Percentiles rank a stretch among this genome's conserved stretches.
Evolutionary conservation across 2,113 vertebrate genomes (phyloP).

Genomic region (Passer montanus): DNA sequence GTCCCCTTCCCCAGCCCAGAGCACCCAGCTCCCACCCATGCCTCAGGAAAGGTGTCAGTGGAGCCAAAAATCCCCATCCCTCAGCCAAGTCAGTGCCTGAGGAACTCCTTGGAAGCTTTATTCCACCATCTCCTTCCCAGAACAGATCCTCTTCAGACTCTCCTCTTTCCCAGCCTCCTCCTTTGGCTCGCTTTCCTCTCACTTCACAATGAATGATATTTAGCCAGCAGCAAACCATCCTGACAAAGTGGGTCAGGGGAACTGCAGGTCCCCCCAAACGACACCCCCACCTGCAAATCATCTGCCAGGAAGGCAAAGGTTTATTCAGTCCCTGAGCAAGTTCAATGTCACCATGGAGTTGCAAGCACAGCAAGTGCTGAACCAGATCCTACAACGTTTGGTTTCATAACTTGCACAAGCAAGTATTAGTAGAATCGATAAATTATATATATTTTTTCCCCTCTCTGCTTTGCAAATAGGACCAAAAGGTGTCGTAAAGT

Average conservation of each 20-base stretch:
- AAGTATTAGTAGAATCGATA: not conserved
- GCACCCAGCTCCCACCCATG: not conserved
- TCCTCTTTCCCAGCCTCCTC: not conserved
- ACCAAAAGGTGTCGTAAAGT: conserved; percentile 46
- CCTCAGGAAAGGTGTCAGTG: accelerated
- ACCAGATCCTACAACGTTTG: not conserved
- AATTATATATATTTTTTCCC: not conserved
- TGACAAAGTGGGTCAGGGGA: conserved; percentile 42
- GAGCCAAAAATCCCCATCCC: not conserved
- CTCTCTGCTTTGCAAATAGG: conserved; percentile 32
- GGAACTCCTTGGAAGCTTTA: not conserved
- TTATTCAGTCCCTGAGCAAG: conserved; percentile 57
- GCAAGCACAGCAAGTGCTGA: conserved; percentile 60
- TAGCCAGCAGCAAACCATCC: conserved; percentile 44
- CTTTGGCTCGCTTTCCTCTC: not conserved
- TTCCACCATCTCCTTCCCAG: not conserved
- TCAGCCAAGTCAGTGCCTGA: not conserved
- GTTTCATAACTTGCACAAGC: conserved; percentile 37
- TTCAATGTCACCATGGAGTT: conserved; percentile 56
- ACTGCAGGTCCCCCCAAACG: not conserved
- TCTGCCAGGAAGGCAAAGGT: conserved; percentile 41
- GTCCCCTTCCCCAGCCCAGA: not conserved
- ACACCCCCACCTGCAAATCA: not conserved
- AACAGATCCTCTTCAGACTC: not conserved
- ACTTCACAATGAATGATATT: conserved; percentile 14